Evolutionary conservation across 2,113 vertebrate genomes (phyloP).

Genomic region (Athene noctua): DNA sequence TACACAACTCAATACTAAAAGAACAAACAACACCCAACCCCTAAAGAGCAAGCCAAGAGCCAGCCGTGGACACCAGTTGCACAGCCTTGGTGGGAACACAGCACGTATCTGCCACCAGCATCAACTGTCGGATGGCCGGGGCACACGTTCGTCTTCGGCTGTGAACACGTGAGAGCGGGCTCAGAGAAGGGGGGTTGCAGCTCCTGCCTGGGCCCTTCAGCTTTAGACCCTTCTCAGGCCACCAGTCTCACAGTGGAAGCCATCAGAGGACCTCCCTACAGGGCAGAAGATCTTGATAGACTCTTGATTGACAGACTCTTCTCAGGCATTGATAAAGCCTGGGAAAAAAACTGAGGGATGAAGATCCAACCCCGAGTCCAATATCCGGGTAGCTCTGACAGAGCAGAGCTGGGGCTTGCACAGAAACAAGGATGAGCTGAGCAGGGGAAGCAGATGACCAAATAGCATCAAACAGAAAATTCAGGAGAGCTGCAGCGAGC

Average conservation of each 20-base stretch:
- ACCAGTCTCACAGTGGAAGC: too few relatives aligned
- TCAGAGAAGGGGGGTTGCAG: neutral
- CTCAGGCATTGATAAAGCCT: neutral
- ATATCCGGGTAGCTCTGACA: neutral
- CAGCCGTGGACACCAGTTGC: neutral
- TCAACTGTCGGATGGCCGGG: rapidly evolving
- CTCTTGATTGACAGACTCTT: neutral
- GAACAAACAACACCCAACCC: neutral
- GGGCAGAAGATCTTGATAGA: neutral
- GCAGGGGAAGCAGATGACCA: neutral
- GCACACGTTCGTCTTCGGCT: neutral
- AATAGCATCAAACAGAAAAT: neutral
- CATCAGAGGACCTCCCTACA: neutral
- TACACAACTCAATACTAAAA: too few relatives aligned
- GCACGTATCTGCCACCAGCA: neutral
- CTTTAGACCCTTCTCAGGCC: neutral
- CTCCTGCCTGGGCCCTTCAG: neutral
- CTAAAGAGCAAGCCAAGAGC: neutral
- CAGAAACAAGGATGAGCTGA: neutral
- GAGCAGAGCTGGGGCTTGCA: neutral
- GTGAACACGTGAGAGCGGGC: neutral
- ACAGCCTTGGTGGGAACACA: neutral
- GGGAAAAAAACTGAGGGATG: neutral
- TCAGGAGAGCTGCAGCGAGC: neutral
- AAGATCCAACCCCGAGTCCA: neutral